phyloP scores from a whole-genome alignment of 1,140 invertebrate genomes.

The Chionoecetes opilio region DNA sequence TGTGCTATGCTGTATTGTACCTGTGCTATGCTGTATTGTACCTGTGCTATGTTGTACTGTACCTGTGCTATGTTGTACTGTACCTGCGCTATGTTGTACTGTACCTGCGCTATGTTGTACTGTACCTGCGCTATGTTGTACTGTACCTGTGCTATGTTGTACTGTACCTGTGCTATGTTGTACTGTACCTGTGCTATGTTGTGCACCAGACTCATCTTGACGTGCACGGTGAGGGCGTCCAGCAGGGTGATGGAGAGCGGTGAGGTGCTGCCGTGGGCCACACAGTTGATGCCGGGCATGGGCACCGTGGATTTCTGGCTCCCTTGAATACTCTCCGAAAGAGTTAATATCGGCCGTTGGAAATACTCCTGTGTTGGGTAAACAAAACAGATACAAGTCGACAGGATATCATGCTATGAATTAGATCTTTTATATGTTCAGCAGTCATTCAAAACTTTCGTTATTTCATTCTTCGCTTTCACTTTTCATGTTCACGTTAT shows the following conservation, averaged over 20 bases:
- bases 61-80: too few species aligned
- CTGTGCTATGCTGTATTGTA: too few species aligned
- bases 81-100: too few species aligned
- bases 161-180: too few species aligned
- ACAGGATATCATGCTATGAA: background rate
- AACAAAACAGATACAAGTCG: background rate
- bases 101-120: too few species aligned
- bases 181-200: slow-evolving; percentile 86
- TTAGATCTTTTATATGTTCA: background rate
- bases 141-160: too few species aligned
- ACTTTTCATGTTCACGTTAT: too few species aligned
- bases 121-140: too few species aligned
- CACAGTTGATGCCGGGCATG: slow-evolving; percentile 85
- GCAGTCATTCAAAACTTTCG: too few species aligned
- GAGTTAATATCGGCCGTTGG: slow-evolving; percentile 91
- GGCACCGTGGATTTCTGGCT: slow-evolving; percentile 87
- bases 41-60: too few species aligned
- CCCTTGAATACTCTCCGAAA: slow-evolving; percentile 95
- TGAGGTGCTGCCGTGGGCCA: slow-evolving; percentile 88
- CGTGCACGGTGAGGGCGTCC: slow-evolving; percentile 97
- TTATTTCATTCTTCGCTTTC: too few species aligned
- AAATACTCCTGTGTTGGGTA: slow-evolving; percentile 84
- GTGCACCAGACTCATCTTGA: slow-evolving; percentile 99
- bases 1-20: too few species aligned
- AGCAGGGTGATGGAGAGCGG: slow-evolving; percentile 96